phyloP scores from a whole-genome alignment of 2,888 invertebrate species.

The Lordiphosa fenestrarum region DNA sequence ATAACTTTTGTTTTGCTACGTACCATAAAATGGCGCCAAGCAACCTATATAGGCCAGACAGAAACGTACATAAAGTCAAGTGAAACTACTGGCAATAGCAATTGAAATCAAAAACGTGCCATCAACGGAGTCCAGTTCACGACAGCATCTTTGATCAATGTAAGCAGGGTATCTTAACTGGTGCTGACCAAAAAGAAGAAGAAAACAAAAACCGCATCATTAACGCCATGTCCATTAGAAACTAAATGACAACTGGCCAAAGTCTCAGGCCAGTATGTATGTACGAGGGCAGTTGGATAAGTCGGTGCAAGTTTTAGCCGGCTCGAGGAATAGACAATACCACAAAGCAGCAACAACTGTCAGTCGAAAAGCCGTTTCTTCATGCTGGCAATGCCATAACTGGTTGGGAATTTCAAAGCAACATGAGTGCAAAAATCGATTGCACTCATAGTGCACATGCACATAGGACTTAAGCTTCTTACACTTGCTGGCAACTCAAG shows the following conservation, averaged over 20 bases:
- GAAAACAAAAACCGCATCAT: conserved; percentile 54
- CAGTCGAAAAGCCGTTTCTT: too few relatives aligned
- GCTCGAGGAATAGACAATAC: too few relatives aligned
- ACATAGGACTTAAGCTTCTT: too few relatives aligned
- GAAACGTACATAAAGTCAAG: conserved; percentile 36
- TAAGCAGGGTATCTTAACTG: conserved; percentile 14
- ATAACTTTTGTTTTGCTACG: conserved; percentile 73
- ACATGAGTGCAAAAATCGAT: too few relatives aligned
- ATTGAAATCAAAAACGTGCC: conserved; percentile 64
- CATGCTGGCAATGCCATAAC: too few relatives aligned
- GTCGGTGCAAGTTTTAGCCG: too few relatives aligned
- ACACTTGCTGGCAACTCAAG: too few relatives aligned
- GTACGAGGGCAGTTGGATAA: conserved; percentile 14
- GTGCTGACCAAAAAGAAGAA: conserved; percentile 30
- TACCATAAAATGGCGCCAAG: conserved; percentile 67
- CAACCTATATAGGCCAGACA: conserved; percentile 74
- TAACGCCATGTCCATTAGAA: conserved; percentile 58
- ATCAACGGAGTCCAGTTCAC: conserved; percentile 42
- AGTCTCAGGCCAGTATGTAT: conserved; percentile 52
- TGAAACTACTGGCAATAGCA: conserved; percentile 47
- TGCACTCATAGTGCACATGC: too few relatives aligned
- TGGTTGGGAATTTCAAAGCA: too few relatives aligned
- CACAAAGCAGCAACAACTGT: too few relatives aligned
- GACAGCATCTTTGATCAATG: conserved; percentile 31
- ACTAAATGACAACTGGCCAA: conserved; percentile 68